Base-by-base conservation (phyloP, 2,888 invertebrate genomes). In the Platynereis dumerilii region DNA sequence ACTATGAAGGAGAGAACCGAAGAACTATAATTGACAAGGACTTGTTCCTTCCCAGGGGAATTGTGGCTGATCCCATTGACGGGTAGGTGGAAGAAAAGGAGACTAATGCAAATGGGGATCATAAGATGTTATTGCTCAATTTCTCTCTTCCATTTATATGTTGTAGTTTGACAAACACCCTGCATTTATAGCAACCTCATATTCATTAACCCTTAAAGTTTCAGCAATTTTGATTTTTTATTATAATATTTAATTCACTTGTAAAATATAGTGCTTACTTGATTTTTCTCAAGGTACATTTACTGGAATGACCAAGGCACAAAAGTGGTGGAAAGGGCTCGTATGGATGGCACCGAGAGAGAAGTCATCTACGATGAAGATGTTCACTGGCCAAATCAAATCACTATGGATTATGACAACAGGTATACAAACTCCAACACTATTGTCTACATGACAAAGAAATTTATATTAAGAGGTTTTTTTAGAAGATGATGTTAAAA, bases 221-320 rank as follows among this genome's bases (percentile, higher is more conserved):
- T 17, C 17, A 17, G 17, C 17, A 17, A 42, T 42, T 12, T 42
- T 42, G 42, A n/a, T n/a, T n/a, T n/a, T n/a, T n/a, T n/a, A n/a
- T n/a, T n/a, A n/a, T n/a, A n/a, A n/a, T n/a, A n/a, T n/a, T n/a
- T n/a, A n/a, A n/a, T n/a, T n/a, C n/a, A n/a, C n/a, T n/a, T n/a
- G n/a, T n/a, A n/a, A n/a, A n/a, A n/a, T n/a, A n/a, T n/a, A n/a
- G n/a, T n/a, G n/a, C n/a, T n/a, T n/a, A n/a, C n/a, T n/a, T n/a
- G n/a, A n/a, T n/a, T n/a, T n/a, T n/a, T n/a, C n/a, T n/a, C n/a
- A n/a, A 69, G 69, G 34, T 69, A 56, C 26, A 28, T 81, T 48
- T 81, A 76, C 68, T 81, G 80, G 80, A 76, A 75, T 22, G 79
- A 80, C 70, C 80, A 79, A 57, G 74, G 77, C 26, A 70, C 69